Evolutionary conservation across 2,113 vertebrate species (phyloP).

Genomic region (Silurus meridionalis): DNA sequence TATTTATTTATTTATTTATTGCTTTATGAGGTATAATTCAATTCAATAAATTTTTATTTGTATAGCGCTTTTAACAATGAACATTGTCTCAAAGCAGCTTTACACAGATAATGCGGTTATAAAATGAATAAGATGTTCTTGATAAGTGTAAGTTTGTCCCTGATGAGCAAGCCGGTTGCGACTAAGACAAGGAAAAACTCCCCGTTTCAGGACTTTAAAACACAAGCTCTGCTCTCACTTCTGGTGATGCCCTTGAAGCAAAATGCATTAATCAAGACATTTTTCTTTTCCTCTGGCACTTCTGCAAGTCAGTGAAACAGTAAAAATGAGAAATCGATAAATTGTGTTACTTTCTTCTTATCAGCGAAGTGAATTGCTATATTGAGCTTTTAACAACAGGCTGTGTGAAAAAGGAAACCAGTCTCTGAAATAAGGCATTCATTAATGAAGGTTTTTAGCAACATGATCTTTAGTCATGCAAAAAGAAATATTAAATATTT

Average conservation of each 20-base stretch:
- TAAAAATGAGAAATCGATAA: slow-evolving; percentile 44
- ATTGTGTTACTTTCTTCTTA: slow-evolving; percentile 30
- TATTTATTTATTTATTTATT: not conserved
- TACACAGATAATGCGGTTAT: no score
- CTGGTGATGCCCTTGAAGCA: slow-evolving; percentile 17
- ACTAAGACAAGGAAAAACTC: no score
- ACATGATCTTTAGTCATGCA: not conserved
- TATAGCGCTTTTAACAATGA: no score
- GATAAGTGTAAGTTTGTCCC: no score
- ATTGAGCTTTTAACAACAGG: slow-evolving; percentile 31
- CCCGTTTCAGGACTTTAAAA: not conserved
- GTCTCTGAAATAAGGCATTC: not conserved
- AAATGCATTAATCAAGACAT: slow-evolving; percentile 42
- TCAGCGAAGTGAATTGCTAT: slow-evolving; percentile 41
- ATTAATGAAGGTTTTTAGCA: slow-evolving; percentile 20
- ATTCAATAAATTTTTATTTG: no score
- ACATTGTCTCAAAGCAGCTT: no score
- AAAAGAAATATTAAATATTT: not conserved
- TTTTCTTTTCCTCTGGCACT: slow-evolving; percentile 17
- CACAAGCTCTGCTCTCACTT: not conserved
- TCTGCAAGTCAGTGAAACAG: slow-evolving; percentile 43
- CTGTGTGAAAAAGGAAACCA: not conserved
- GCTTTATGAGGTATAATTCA: not conserved
- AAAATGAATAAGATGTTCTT: no score
- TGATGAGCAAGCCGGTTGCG: no score